These are phyloP conservation scores for Brachypteracias leptosomus DNA, from an alignment of 2,113 vertebrate genomes.

Conservation along the genomic window DNA sequence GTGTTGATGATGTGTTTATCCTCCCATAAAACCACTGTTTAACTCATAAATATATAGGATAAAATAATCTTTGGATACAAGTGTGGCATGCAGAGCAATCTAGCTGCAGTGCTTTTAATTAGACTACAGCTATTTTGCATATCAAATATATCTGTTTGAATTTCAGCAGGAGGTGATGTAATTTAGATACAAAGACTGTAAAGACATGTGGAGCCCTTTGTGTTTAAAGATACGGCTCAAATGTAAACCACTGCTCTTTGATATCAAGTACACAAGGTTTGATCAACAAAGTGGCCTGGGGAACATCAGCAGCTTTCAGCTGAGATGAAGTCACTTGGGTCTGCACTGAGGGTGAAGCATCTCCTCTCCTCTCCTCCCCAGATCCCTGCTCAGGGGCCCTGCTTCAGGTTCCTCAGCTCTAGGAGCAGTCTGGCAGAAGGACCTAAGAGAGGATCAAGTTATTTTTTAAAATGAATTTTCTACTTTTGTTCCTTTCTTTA, in stretches of 20 bases:
- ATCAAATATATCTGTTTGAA: slow-evolving; percentile 8
- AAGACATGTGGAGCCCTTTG: neutral
- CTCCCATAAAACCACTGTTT: neutral
- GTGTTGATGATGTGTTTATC: neutral
- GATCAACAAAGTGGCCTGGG: neutral
- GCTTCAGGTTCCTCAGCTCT: neutral
- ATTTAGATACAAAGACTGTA: neutral
- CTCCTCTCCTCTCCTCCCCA: neutral
- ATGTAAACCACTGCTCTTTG: slow-evolving; percentile 19
- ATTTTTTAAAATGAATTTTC: neutral
- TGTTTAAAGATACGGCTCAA: neutral
- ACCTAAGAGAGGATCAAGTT: neutral
- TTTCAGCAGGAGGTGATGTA: slow-evolving; percentile 36
- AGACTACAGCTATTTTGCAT: slow-evolving; percentile 28
- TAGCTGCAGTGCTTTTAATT: slow-evolving; percentile 41
- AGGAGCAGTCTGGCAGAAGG: neutral
- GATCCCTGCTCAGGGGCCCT: rapidly evolving
- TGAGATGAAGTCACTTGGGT: neutral
- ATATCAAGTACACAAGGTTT: neutral
- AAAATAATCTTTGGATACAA: neutral
- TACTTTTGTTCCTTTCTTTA: neutral
- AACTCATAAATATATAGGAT: neutral
- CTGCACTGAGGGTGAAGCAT: neutral
- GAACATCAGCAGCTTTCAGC: neutral
- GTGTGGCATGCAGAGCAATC: neutral